Percentiles rank a stretch among this genome's conserved stretches.
These are phyloP conservation scores for Linepithema humile DNA, from an alignment of 1,140 invertebrate genomes.

Conservation along the genomic window DNA sequence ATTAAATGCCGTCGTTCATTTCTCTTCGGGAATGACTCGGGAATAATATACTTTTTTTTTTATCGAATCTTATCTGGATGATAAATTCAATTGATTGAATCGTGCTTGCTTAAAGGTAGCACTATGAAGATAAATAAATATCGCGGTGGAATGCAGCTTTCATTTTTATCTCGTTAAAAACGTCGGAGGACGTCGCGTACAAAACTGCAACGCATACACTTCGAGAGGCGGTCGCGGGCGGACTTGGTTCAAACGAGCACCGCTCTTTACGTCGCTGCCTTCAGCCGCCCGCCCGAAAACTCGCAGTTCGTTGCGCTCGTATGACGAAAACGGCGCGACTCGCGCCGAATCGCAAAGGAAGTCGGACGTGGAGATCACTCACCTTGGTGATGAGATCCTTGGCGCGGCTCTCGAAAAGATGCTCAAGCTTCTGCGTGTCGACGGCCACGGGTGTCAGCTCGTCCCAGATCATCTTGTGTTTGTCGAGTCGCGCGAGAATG, in stretches of 20 bases:
- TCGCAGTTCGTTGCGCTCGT: conserved; percentile 8
- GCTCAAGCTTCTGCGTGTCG: conserved; percentile 97
- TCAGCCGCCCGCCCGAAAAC: background rate
- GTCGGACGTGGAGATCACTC: conserved; percentile 64
- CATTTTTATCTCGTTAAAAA: conserved; percentile 11
- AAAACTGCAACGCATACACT: background rate
- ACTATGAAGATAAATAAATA: conserved; percentile 8
- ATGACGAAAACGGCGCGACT: background rate
- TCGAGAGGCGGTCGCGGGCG: background rate
- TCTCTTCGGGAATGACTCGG: too few relatives aligned
- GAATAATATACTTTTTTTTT: background rate
- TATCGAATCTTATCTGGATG: background rate
- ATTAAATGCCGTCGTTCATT: background rate
- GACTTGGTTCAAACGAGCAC: conserved; percentile 20
- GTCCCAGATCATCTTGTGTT: conserved; percentile 96
- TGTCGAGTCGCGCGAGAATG: conserved; percentile 87
- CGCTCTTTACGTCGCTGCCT: background rate
- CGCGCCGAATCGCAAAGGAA: background rate
- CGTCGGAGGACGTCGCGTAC: background rate
- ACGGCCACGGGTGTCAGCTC: conserved; percentile 93
- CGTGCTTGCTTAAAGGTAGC: background rate
- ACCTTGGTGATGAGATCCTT: conserved; percentile 98
- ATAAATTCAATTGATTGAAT: background rate
- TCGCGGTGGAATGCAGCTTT: background rate
- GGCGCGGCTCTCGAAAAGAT: conserved; percentile 98